Evolutionary conservation across 2,888 invertebrate species (phyloP).

Genomic region (Carcina quercana): DNA sequence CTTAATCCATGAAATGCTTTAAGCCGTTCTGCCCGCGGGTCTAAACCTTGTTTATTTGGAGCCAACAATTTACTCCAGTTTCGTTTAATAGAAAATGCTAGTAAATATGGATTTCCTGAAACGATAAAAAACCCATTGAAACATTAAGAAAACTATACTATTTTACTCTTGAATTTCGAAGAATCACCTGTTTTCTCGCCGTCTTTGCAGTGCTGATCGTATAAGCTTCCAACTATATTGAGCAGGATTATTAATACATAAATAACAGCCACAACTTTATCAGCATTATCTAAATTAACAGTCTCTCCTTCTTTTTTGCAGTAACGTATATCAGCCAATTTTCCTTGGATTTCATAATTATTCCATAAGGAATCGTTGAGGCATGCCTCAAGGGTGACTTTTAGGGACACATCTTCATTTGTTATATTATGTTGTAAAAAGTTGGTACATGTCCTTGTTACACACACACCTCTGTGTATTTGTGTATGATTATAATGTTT

Average conservation of each 20-base stretch:
- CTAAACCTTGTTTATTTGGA: conserved; percentile 31
- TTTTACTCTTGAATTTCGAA: too few species aligned
- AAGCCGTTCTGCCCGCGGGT: conserved; percentile 45
- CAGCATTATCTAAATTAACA: conserved; percentile 31
- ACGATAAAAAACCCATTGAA: conserved; percentile 9
- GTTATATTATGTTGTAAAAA: conserved; percentile 19
- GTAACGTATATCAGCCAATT: conserved; percentile 34
- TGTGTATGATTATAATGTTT: conserved; percentile 60
- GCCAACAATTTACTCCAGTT: conserved; percentile 50
- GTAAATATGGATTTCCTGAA: conserved; percentile 50
- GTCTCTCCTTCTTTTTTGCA: conserved; percentile 38
- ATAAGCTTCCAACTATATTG: conserved; percentile 46
- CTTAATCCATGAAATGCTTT: conserved; percentile 54
- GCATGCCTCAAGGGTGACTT: conserved; percentile 44
- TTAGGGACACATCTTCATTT: conserved; percentile 26
- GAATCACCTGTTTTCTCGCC: conserved; percentile 33
- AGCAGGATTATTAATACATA: conserved; percentile 39
- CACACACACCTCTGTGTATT: conserved; percentile 55
- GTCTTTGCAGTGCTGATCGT: conserved; percentile 30
- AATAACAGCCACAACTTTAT: conserved; percentile 37
- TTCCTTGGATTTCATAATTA: conserved; percentile 40
- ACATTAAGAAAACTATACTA: too few species aligned
- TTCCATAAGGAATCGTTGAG: conserved; percentile 43
- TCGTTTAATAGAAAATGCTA: conserved; percentile 48
- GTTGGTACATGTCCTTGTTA: conserved; percentile 39